phyloP scores from a whole-genome alignment of 2,888 invertebrate species.

The Ennomos fuscantarius region DNA sequence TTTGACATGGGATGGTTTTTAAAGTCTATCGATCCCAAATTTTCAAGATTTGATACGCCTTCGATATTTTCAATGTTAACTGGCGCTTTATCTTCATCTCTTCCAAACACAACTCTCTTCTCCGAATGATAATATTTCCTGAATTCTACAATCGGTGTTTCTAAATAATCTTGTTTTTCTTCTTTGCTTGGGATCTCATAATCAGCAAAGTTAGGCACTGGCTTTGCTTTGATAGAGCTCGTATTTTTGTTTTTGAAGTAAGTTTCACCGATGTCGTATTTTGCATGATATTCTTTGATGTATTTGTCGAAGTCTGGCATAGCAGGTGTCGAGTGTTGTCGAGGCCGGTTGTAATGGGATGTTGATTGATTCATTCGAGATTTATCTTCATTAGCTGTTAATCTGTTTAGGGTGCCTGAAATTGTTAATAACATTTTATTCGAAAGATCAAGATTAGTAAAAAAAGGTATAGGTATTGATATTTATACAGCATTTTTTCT shows the following conservation, averaged over 20 bases:
- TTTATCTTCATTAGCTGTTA: slow-evolving; percentile 37
- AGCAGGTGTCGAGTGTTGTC: background rate
- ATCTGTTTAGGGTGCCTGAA: slow-evolving; percentile 35
- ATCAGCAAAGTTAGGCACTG: slow-evolving; percentile 47
- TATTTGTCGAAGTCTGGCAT: slow-evolving; percentile 44
- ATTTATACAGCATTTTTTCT: no score
- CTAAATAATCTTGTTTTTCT: slow-evolving; percentile 56
- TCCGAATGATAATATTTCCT: slow-evolving; percentile 64
- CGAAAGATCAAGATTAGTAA: no score
- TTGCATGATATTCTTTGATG: slow-evolving; percentile 57
- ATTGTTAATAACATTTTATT: slow-evolving; percentile 39
- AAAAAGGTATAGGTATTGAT: no score
- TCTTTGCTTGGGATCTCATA: slow-evolving; percentile 14
- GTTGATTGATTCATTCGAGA: slow-evolving; percentile 19
- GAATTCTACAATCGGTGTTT: slow-evolving; percentile 69
- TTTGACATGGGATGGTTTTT: background rate
- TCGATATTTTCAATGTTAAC: no score
- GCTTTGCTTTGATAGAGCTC: slow-evolving; percentile 41
- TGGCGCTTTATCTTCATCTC: slow-evolving; percentile 3
- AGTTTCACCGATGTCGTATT: slow-evolving; percentile 45
- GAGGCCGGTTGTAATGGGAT: slow-evolving; percentile 31
- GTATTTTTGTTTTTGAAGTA: slow-evolving; percentile 53
- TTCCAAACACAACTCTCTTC: slow-evolving; percentile 24
- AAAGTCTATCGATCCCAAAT: no score
- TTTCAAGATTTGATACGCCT: no score